A percentile compares a stretch with the other conserved stretches of the same genome.
These are phyloP conservation scores for Enteromius unitaeniatus DNA, from an alignment of 2,797 vertebrate genomes.

Conservation along the genomic window DNA sequence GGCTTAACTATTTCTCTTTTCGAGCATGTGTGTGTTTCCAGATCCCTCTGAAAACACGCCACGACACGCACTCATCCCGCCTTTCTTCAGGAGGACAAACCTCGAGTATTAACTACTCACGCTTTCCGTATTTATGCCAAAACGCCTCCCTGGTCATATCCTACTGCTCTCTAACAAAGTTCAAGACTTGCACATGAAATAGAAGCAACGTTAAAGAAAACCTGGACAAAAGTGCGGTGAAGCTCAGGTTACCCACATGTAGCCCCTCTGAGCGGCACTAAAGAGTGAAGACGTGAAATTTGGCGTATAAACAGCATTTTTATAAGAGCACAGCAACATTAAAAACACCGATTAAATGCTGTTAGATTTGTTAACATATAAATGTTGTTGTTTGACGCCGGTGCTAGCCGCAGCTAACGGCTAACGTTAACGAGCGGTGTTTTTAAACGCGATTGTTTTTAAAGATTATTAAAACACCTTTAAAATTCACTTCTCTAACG, in stretches of 20 bases:
- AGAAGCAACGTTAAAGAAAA: not conserved
- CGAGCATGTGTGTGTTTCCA: not conserved
- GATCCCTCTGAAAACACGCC: slow-evolving; percentile 34
- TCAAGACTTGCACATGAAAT: not conserved
- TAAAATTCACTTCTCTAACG: not conserved
- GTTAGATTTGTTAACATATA: not conserved
- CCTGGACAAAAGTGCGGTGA: not conserved
- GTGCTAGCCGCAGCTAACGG: slow-evolving; percentile 27
- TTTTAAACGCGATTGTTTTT: slow-evolving; percentile 8
- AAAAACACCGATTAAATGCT: not conserved
- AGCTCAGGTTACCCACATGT: not conserved
- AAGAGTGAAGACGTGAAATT: not conserved
- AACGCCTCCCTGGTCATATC: not conserved
- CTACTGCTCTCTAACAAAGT: no score
- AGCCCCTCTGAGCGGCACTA: no score
- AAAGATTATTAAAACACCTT: not conserved
- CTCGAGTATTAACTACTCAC: not conserved
- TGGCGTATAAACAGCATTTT: not conserved
- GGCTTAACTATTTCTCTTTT: not conserved
- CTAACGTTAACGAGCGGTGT: slow-evolving; percentile 30
- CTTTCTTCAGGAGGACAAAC: slow-evolving; percentile 21
- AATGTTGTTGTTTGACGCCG: slow-evolving; percentile 7
- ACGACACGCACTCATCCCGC: slow-evolving; percentile 38
- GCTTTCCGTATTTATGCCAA: not conserved
- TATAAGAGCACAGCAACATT: not conserved